Evolutionary conservation across 1,140 invertebrate genomes (phyloP), one percentile per base, ranked within the genome.

Genomic region (Dreissena polymorpha): DNA sequence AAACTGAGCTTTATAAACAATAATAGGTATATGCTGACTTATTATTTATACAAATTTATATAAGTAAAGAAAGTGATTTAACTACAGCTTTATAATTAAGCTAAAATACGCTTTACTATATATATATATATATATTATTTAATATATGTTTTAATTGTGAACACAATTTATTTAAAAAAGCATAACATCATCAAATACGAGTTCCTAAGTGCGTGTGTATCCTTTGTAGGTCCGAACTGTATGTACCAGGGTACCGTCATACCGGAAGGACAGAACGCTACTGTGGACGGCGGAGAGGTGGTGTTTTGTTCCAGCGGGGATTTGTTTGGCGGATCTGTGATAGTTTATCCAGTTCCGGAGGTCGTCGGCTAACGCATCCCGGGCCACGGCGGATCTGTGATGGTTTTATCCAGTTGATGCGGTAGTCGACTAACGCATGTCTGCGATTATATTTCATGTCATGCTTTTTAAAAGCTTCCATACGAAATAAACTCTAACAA

Each of bases 151-250:
- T 68, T 8, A 25, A 18, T 6, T 68, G 21, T 68, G 21, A 23
- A 21, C 14, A 25, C 27, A 8, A 16, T 25, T 6, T 2, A 18
- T 6, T 27, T 18, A 63, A 63, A 2, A 18, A 63, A 39, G n/a
- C 39, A 39, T 39, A 5, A 39, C 2, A 39, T 39, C 3, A 39
- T 39, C 39, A 39, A 39, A 39, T 8, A 39, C 39, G 39, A 39
- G 39, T 39, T 39, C 2, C n/a, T 39, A 8, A 39, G 39, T 5
- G 3, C 39, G 8, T 39, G 2, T 6, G 50, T 53, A 10, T 21
- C 16, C 50, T 50, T 68, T 55, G 12, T 53, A 78, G 75, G 64
- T 27, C 75, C 75, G 16, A 78, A 78, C 50, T 78, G 75, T 69
- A 10, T 25, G 8, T 23, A 78, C 39, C n/a, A 55, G 5, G 65